Conservation (phyloP, 2,113 vertebrate genomes). For the Datnioides undecimradiatus region DNA sequence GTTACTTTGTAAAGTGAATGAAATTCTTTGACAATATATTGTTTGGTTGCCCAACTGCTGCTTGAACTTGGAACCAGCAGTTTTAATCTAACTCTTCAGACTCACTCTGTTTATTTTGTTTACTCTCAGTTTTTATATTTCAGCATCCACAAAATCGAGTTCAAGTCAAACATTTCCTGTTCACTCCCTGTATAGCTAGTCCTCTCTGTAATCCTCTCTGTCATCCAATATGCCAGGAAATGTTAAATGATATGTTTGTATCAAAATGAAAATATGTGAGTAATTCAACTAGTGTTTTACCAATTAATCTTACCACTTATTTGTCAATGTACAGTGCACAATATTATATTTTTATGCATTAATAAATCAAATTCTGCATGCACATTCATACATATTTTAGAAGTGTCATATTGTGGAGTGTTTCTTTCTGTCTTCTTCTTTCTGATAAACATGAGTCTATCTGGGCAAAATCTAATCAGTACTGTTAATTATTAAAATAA, state of each 20-base stretch:
- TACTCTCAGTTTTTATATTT: not conserved
- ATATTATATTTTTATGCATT: not conserved
- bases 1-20: not conserved
- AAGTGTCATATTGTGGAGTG: too few species aligned
- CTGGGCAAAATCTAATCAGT: not conserved
- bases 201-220: not conserved
- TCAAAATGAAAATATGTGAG: not conserved
- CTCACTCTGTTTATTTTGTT: not conserved
- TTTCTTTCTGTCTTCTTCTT: slow-evolving; percentile 2
- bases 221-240: not conserved
- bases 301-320: not conserved
- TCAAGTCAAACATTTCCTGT: not conserved
- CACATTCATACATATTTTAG: not conserved
- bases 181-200: not conserved
- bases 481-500: not conserved
- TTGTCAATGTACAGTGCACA: not conserved
- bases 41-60: not conserved
- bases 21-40: not conserved
- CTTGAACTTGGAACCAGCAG: not conserved
- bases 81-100: not conserved
- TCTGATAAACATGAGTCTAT: not conserved
- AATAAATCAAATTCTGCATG: too few species aligned
- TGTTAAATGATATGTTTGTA: not conserved
- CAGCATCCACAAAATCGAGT: not conserved
- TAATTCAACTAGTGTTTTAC: not conserved